phyloP scores from a whole-genome alignment of 2,888 invertebrate species.

The Parapristionchus giblindavisi region DNA sequence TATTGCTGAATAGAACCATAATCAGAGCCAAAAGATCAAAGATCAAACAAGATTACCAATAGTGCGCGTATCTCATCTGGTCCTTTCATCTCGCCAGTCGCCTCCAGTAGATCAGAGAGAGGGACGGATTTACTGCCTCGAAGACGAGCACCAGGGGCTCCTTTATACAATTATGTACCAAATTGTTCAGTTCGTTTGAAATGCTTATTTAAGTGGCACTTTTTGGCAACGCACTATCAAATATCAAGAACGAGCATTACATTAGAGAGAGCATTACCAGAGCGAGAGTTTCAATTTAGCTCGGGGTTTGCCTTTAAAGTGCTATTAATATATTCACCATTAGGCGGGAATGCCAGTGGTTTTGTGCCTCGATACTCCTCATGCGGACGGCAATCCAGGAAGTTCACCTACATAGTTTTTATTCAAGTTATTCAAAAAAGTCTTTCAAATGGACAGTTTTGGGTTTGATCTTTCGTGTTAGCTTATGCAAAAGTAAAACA shows the following conservation, averaged over 20 bases:
- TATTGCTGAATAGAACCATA: neutral
- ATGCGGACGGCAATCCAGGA: conserved; percentile 7
- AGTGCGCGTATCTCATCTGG: conserved; percentile 21
- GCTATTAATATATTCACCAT: neutral
- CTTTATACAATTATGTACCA: neutral
- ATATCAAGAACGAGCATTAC: too few species aligned
- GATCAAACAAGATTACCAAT: neutral
- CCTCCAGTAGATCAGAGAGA: neutral
- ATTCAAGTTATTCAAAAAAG: neutral
- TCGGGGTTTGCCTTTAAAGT: neutral
- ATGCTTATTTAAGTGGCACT: too few species aligned
- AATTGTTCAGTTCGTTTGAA: too few species aligned
- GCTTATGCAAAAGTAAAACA: neutral
- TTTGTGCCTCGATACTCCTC: conserved; percentile 8
- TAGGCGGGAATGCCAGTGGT: conserved; percentile 30
- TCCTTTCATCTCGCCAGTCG: conserved; percentile 17
- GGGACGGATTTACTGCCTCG: conserved; percentile 19
- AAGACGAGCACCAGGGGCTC: conserved; percentile 10
- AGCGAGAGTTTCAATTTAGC: too few species aligned
- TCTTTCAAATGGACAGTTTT: neutral
- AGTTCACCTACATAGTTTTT: conserved; percentile 4
- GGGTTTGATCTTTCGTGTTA: neutral
- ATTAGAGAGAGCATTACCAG: too few species aligned
- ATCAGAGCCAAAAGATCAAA: neutral
- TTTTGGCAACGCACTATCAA: too few species aligned